Evolutionary conservation across 2,113 vertebrate species (phyloP).

Genomic region (Eudorcas thomsonii): DNA sequence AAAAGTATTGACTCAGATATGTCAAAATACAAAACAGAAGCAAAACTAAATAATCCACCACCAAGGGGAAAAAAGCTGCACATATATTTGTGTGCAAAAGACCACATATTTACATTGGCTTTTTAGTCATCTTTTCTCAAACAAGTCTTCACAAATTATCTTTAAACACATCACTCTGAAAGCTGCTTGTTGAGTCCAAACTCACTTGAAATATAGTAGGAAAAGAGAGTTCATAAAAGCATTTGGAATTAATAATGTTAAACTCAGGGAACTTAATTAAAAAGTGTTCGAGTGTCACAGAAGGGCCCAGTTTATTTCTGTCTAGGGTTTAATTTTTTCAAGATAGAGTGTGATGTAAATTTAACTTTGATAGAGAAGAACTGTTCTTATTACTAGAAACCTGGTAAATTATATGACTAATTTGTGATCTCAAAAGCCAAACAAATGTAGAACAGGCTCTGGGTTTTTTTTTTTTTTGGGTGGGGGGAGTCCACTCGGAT

Average conservation of each 20-base stretch:
- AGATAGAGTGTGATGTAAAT: neutral
- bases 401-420: neutral
- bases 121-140: neutral
- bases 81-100: neutral
- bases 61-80: neutral
- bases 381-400: neutral
- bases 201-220: neutral
- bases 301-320: neutral
- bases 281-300: neutral
- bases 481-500: neutral
- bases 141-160: neutral
- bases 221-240: neutral
- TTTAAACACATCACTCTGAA: neutral
- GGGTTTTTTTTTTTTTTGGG: neutral
- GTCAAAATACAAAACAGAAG: neutral
- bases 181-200: neutral
- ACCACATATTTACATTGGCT: neutral
- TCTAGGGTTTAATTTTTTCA: neutral
- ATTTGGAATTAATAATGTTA: neutral
- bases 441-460: neutral
- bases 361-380: conserved; percentile 10
- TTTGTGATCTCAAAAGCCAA: conserved; percentile 6
- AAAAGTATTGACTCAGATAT: neutral
- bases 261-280: neutral
- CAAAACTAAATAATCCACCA: neutral